A percentile compares a stretch with the other conserved stretches of the same genome.
Evolutionary conservation across 2,113 vertebrate species (phyloP).

Genomic region (Pseudonaja textilis): DNA sequence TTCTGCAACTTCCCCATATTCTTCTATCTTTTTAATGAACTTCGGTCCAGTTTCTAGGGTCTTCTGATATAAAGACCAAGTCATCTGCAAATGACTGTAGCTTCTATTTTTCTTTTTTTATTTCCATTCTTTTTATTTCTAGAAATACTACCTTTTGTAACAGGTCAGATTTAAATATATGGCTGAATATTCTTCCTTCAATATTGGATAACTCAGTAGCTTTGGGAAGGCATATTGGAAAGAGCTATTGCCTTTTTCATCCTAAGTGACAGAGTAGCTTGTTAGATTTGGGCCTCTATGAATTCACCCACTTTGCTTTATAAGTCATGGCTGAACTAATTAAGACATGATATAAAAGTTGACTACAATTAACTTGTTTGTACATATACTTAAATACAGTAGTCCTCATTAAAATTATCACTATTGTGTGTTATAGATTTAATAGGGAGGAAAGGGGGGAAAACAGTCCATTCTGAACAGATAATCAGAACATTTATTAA

Average conservation of each 20-base stretch:
- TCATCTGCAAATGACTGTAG: too few relatives aligned
- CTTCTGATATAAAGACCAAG: too few relatives aligned
- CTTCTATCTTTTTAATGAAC: too few relatives aligned
- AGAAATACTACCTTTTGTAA: neutral
- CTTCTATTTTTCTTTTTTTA: too few relatives aligned
- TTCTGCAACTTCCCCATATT: too few relatives aligned
- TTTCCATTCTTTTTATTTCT: too few relatives aligned
- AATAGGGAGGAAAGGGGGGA: neutral
- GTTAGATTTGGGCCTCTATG: neutral
- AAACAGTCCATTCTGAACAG: neutral
- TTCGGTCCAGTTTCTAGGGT: too few relatives aligned
- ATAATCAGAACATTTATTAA: neutral
- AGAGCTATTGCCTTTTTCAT: neutral
- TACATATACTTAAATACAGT: neutral
- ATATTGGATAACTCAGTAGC: neutral
- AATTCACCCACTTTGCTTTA: neutral
- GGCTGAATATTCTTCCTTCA: neutral
- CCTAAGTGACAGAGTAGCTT: neutral
- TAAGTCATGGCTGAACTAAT: neutral
- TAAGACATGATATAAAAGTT: neutral
- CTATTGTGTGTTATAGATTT: neutral
- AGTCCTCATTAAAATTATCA: neutral
- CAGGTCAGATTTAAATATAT: neutral
- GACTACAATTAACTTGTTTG: neutral
- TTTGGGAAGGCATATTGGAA: neutral